phyloP scores from a whole-genome alignment of 2,888 invertebrate genomes.

The Monochamus alternatus region DNA sequence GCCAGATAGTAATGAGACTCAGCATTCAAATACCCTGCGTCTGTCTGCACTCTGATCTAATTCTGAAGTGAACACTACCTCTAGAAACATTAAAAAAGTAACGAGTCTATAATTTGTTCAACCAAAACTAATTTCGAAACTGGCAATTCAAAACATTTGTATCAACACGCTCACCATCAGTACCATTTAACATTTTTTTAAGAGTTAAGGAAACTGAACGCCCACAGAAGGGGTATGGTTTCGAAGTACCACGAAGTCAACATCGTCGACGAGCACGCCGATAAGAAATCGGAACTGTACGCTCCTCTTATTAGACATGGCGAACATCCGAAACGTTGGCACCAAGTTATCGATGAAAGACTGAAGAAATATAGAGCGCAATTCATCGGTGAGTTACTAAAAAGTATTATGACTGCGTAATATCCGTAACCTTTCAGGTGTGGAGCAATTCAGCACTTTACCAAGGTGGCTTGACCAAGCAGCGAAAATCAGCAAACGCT shows the following conservation, averaged over 20 bases:
- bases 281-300: constrained; percentile 77
- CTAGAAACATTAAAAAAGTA: too few relatives aligned
- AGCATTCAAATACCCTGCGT: too few relatives aligned
- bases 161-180: background rate
- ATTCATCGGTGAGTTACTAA: constrained; percentile 61
- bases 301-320: constrained; percentile 79
- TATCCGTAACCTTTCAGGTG: constrained; percentile 67
- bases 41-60: too few relatives aligned
- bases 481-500: constrained; percentile 69
- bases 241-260: constrained; percentile 70
- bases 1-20: too few relatives aligned
- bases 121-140: too few relatives aligned
- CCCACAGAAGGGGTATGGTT: constrained; percentile 66
- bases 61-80: too few relatives aligned
- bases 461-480: constrained; percentile 72
- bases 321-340: constrained; percentile 77
- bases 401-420: background rate
- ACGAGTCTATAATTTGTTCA: too few relatives aligned
- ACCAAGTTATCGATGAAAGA: constrained; percentile 71
- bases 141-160: too few relatives aligned
- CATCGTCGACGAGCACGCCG: constrained; percentile 72
- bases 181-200: constrained; percentile 28
- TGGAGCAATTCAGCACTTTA: constrained; percentile 70
- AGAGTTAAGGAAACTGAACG: constrained; percentile 72
- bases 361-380: constrained; percentile 64